Percentiles rank a stretch among this genome's conserved stretches.
phyloP scores from a whole-genome alignment of 2,888 invertebrate genomes.

The Chrysodeixis includens region DNA sequence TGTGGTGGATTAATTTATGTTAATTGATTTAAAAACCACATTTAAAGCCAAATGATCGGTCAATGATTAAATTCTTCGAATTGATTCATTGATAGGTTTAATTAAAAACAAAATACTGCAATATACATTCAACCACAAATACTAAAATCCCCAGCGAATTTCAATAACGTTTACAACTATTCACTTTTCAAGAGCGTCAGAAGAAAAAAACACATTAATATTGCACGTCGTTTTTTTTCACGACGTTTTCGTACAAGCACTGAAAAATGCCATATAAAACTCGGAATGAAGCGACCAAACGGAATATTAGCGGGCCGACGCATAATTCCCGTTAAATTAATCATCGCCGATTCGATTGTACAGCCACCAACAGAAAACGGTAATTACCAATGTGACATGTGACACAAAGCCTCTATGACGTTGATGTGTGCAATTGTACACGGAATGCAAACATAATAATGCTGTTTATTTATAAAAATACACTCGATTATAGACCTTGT shows the following conservation, averaged over 20 bases:
- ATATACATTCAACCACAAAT: no score
- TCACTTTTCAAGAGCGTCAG: no score
- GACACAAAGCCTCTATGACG: conserved; percentile 56
- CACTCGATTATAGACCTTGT: conserved; percentile 25
- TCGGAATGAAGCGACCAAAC: conserved; percentile 14
- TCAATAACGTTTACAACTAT: no score
- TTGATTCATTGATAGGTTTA: no score
- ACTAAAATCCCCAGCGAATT: no score
- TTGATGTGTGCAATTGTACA: conserved; percentile 57
- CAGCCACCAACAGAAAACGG: conserved; percentile 56
- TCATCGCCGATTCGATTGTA: conserved; percentile 58
- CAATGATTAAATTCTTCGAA: no score
- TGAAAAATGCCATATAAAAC: background rate
- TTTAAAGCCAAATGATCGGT: no score
- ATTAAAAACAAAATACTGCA: no score
- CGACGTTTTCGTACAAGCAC: background rate
- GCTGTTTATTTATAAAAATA: background rate
- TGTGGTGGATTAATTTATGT: no score
- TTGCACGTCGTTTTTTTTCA: no score
- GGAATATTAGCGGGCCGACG: conserved; percentile 19
- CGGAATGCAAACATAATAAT: conserved; percentile 28
- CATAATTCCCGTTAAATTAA: conserved; percentile 49
- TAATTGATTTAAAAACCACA: no score
- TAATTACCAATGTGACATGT: conserved; percentile 66
- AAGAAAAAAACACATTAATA: no score